Evolutionary conservation across 2,888 invertebrate genomes (phyloP).

Genomic region (Myopa tessellatipennis): DNA sequence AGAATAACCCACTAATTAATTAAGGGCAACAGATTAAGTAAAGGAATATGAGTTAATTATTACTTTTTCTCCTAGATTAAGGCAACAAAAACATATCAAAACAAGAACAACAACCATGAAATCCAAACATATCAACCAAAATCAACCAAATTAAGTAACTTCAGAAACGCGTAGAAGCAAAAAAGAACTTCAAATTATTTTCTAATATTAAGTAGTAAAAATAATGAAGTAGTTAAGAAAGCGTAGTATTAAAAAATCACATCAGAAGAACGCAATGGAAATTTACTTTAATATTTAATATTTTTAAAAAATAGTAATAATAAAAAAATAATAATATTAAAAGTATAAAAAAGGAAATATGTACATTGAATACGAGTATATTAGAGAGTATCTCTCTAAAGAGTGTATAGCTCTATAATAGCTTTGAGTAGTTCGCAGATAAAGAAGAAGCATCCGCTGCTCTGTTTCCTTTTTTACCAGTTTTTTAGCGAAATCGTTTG

Average conservation of each 20-base stretch:
- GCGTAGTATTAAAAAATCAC: not conserved
- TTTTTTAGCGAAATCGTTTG: conserved; percentile 18
- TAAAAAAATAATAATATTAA: not conserved
- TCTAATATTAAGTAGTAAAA: conserved; percentile 18
- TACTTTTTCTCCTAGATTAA: conserved; percentile 19
- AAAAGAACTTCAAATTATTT: conserved; percentile 23
- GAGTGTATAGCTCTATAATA: no score
- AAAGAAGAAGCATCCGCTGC: no score
- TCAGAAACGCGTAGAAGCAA: not conserved
- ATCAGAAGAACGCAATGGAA: not conserved
- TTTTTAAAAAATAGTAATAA: not conserved
- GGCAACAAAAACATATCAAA: conserved; percentile 48
- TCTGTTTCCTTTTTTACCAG: not conserved
- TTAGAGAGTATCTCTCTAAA: no score
- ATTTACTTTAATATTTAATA: no score
- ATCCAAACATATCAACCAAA: conserved; percentile 62
- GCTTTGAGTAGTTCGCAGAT: no score
- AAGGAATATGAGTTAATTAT: not conserved
- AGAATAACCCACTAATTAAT: conserved; percentile 38
- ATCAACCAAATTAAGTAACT: not conserved
- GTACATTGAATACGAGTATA: no score
- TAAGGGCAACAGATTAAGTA: conserved; percentile 46
- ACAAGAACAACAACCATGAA: conserved; percentile 58
- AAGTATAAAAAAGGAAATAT: not conserved
- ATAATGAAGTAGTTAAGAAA: conserved; percentile 7